Conservation (phyloP, 2,797 vertebrate genomes). For the Ficedula albicollis region DNA sequence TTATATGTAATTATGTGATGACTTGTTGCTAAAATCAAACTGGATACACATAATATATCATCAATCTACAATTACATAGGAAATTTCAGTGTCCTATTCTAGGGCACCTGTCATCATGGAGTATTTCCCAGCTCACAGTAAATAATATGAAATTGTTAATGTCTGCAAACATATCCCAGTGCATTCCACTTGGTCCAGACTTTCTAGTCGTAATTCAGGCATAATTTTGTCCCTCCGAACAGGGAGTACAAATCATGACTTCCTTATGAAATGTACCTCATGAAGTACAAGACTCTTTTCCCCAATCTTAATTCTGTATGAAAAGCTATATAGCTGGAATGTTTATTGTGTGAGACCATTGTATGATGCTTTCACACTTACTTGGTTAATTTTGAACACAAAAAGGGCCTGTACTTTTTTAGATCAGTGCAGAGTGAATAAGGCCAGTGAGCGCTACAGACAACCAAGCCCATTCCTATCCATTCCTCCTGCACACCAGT, state of each 20-base stretch:
- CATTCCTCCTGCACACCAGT: neutral
- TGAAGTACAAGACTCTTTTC: neutral
- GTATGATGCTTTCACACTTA: neutral
- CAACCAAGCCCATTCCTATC: neutral
- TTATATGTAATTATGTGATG: conserved; percentile 10
- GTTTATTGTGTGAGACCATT: neutral
- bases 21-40: conserved; percentile 12
- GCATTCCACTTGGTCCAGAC: neutral
- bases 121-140: neutral
- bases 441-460: neutral
- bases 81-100: neutral
- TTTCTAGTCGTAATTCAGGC: neutral
- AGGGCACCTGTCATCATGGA: conserved; percentile 3
- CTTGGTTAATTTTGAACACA: neutral
- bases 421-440: neutral
- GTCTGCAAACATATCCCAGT: neutral
- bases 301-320: neutral
- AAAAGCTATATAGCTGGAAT: neutral
- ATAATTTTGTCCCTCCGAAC: neutral
- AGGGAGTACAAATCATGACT: neutral
- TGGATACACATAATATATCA: neutral
- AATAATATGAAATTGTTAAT: neutral
- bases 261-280: neutral
- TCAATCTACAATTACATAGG: neutral
- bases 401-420: neutral